Conservation (phyloP, 2,113 vertebrate species). For the Dipodomys merriami region DNA sequence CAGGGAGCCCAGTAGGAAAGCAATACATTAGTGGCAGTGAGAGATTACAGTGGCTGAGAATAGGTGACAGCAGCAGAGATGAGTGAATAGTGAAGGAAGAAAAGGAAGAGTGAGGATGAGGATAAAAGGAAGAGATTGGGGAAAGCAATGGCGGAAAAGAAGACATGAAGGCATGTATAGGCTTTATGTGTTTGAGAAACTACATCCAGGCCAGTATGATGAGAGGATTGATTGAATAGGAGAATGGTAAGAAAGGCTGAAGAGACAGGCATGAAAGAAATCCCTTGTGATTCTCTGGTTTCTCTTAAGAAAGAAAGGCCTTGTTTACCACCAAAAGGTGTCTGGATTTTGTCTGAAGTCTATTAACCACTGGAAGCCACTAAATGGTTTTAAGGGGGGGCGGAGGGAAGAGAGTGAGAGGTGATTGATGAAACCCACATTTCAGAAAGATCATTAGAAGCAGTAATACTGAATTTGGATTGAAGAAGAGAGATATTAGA, state of each 20-base stretch:
- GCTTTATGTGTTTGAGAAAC: background rate
- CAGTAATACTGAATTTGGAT: background rate
- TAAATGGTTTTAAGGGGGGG: slow-evolving; percentile 28
- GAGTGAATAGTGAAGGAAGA: background rate
- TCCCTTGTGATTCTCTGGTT: background rate
- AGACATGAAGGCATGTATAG: background rate
- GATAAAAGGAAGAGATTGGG: slow-evolving; percentile 9
- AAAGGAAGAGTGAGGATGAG: background rate
- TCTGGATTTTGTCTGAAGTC: slow-evolving; percentile 33
- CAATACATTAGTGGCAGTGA: background rate
- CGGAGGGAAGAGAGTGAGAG: background rate
- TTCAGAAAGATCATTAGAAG: slow-evolving; percentile 34
- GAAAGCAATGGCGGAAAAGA: background rate
- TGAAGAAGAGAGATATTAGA: slow-evolving; percentile 10
- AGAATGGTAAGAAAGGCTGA: slow-evolving; percentile 4
- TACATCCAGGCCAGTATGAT: background rate
- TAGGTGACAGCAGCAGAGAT: background rate
- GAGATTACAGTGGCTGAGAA: slow-evolving; percentile 9
- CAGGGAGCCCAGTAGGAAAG: background rate
- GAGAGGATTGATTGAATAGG: background rate
- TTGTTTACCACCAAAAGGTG: background rate
- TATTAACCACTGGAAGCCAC: slow-evolving; percentile 7
- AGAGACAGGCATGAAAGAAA: slow-evolving; percentile 44
- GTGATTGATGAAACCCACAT: slow-evolving; percentile 5
- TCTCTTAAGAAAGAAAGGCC: background rate